Base-by-base conservation (phyloP, 2,888 invertebrate species). In the Heliconius hortense region DNA sequence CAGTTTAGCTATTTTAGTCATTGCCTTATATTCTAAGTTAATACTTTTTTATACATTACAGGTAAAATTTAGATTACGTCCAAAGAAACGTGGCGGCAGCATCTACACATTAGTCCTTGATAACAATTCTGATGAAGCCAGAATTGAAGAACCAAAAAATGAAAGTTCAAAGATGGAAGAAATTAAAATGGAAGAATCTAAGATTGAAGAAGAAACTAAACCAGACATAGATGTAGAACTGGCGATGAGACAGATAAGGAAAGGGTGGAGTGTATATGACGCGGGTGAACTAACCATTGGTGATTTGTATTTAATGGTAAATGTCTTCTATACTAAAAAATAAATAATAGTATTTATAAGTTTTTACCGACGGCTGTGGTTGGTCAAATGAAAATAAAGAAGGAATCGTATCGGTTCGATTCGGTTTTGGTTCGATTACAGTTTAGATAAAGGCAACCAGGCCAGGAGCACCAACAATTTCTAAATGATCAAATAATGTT, bases 281-380 rank as follows among this genome's bases (percentile, higher is more conserved):
- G 96, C 96, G 1, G 97, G 96, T 11, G 96, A 97, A 53, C 95
- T 98, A 63, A 97, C 98, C 7, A 95, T 99, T 48, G 98, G 98
- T 0, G 98, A 99, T 90, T 90, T 98, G 75, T 98, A 98, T 90
- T 94, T 98, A 70, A 97, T 98, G 96, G 97, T 97, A 84, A 56
- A n/a, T n/a, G 18, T 21, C 18, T 48, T 48, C 48, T 48, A 7
- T 48, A 48, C 18, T 48, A 48, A n/a, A n/a, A n/a, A n/a, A n/a
- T n/a, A n/a, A n/a, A n/a, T n/a, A n/a, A n/a, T n/a, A n/a, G 18
- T 18, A 21, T 48, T 48, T 48, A 18, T 21, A 21, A 18, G 18
- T 48, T 48, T 48, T 48, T 21, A 48, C 18, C 18, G 1, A 5
- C 7, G 18, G 48, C 18, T 48, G 18, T 48, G 18, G 18, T 48